Evolutionary conservation across 1,140 invertebrate genomes (phyloP).

Genomic region (Drosophila baimaii): DNA sequence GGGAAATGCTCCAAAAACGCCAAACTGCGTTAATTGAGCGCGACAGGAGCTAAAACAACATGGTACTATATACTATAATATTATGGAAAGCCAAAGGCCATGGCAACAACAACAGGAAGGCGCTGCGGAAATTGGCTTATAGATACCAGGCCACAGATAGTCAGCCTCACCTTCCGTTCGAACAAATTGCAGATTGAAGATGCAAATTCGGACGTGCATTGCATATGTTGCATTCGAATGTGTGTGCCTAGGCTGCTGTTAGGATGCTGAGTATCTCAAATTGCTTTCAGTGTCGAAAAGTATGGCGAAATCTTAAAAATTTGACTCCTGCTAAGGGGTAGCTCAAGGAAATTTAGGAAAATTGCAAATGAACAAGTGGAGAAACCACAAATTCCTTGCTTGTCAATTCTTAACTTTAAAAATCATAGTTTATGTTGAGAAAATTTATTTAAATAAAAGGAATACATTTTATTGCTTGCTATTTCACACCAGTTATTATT

Average conservation of each 20-base stretch:
- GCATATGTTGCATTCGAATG: constrained; percentile 66
- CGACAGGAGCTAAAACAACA: constrained; percentile 51
- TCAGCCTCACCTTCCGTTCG: constrained; percentile 47
- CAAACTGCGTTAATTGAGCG: constrained; percentile 70
- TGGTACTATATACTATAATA: constrained; percentile 27
- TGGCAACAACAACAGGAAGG: constrained; percentile 12
- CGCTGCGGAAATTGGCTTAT: constrained; percentile 72
- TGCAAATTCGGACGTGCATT: constrained; percentile 65
- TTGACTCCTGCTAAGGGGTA: background rate
- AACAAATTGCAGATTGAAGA: constrained; percentile 72
- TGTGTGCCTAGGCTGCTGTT: constrained; percentile 19
- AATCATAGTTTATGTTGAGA: no score
- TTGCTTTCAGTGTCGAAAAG: constrained; percentile 60
- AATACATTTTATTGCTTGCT: no score
- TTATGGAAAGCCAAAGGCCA: constrained; percentile 16
- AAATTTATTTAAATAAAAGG: no score
- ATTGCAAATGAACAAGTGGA: background rate
- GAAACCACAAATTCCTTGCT: no score
- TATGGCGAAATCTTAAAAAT: constrained; percentile 9
- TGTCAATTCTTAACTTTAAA: no score
- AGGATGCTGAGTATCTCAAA: constrained; percentile 53
- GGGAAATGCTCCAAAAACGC: constrained; percentile 73
- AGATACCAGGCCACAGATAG: constrained; percentile 68
- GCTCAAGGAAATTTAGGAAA: background rate
- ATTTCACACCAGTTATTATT: no score